phyloP scores from a whole-genome alignment of 2,888 invertebrate species.

The Apodemia mormo region DNA sequence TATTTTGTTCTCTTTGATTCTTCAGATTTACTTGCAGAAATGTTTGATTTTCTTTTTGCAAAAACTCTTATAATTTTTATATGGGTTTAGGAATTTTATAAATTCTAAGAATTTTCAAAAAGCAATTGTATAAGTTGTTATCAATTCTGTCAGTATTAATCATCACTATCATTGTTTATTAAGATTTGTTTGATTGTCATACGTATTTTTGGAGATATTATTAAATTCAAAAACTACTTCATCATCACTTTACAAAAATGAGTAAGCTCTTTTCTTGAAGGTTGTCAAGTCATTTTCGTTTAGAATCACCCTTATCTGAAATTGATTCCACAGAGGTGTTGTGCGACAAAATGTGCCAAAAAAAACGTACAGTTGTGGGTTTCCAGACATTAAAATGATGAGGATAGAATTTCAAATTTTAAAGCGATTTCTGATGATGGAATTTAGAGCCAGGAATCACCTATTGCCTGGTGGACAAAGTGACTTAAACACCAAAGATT shows the following conservation, averaged over 20 bases:
- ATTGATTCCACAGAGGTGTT: no score
- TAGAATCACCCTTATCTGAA: no score
- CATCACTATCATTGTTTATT: constrained; percentile 21
- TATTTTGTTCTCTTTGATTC: constrained; percentile 35
- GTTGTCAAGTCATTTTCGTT: no score
- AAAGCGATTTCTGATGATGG: no score
- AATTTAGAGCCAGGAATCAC: no score
- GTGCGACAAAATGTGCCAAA: no score
- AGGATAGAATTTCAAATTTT: no score
- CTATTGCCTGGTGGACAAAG: no score
- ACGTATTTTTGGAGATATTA: background rate
- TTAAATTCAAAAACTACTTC: constrained; percentile 5
- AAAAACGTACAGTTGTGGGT: no score
- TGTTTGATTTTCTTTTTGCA: constrained; percentile 46
- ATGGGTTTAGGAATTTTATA: constrained; percentile 55
- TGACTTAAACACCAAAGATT: no score
- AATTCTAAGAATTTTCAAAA: constrained; percentile 53
- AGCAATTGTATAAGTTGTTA: constrained; percentile 57
- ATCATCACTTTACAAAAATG: background rate
- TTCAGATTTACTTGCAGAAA: constrained; percentile 32
- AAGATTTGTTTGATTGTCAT: constrained; percentile 12
- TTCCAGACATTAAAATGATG: no score
- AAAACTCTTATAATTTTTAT: constrained; percentile 35
- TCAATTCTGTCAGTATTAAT: constrained; percentile 50
- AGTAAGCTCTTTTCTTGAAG: no score